Conservation (phyloP, 2,888 invertebrate species). For the Ectemnius lituratus region DNA sequence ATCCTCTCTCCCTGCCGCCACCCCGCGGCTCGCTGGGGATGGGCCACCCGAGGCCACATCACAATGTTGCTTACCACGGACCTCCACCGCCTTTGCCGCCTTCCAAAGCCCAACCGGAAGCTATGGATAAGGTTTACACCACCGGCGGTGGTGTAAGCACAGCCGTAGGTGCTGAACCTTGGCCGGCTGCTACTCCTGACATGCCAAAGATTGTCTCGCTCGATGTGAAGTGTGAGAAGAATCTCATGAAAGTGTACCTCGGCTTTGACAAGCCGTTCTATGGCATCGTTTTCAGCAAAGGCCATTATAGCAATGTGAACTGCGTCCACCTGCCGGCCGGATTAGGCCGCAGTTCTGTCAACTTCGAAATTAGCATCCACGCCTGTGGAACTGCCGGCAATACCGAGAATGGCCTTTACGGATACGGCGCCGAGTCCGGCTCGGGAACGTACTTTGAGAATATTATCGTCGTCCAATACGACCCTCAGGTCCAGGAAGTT, state of each 20-base stretch:
- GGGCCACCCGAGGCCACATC: constrained; percentile 76
- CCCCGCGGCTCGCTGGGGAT: constrained; percentile 77
- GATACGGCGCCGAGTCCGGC: constrained; percentile 92
- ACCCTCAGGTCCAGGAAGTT: constrained; percentile 93
- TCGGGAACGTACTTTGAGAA: constrained; percentile 96
- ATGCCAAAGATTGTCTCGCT: constrained; percentile 96
- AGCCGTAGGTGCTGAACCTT: constrained; percentile 84
- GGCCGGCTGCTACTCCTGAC: constrained; percentile 90
- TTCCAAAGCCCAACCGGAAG: constrained; percentile 79
- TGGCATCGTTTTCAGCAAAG: constrained; percentile 97
- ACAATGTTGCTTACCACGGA: constrained; percentile 85
- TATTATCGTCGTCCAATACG: constrained; percentile 95
- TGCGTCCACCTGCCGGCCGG: constrained; percentile 95
- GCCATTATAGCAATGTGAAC: constrained; percentile 94
- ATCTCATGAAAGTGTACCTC: constrained; percentile 95
- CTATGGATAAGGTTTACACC: constrained; percentile 81
- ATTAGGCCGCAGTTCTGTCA: constrained; percentile 90
- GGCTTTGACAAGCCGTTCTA: constrained; percentile 96
- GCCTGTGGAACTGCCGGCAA: constrained; percentile 95
- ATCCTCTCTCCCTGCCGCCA: constrained; percentile 79
- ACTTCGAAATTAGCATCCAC: constrained; percentile 94
- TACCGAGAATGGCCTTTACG: constrained; percentile 92
- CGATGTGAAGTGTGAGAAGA: constrained; percentile 96
- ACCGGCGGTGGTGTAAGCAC: constrained; percentile 65
- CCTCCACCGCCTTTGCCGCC: constrained; percentile 84